Evolutionary conservation across 2,113 vertebrate genomes (phyloP).

Genomic region (Manacus vitellinus): DNA sequence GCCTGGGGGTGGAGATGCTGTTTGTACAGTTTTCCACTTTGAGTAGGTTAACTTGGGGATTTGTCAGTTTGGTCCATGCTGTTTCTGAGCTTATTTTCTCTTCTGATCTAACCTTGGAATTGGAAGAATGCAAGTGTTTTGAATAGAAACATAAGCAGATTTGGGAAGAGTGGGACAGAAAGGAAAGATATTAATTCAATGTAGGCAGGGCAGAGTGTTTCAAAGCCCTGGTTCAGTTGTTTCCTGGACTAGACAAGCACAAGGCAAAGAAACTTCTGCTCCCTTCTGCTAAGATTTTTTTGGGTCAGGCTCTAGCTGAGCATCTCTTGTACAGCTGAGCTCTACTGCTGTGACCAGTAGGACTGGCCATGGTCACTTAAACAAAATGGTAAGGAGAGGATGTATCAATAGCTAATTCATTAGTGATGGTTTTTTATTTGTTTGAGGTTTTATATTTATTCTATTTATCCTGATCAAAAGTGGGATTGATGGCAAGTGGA

Average conservation of each 20-base stretch:
- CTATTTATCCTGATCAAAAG: not conserved
- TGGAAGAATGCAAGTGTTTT: not conserved
- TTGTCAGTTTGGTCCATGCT: not conserved
- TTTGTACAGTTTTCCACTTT: not conserved
- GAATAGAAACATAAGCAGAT: not conserved
- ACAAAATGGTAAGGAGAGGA: not conserved
- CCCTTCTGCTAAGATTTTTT: not conserved
- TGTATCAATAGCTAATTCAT: not conserved
- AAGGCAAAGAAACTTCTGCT: not conserved
- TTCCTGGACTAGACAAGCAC: not conserved
- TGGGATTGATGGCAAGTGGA: not conserved
- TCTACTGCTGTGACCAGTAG: not conserved
- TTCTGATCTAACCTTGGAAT: not conserved
- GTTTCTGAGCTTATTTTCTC: not conserved
- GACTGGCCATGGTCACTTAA: not conserved
- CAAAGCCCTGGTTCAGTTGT: not conserved
- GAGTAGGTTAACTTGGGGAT: not conserved
- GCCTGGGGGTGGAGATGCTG: not conserved
- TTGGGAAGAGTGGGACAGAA: not conserved
- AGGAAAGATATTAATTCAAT: not conserved
- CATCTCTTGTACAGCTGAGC: not conserved
- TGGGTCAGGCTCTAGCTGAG: not conserved
- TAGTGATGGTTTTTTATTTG: not conserved
- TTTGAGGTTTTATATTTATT: not conserved
- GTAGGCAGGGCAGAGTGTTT: not conserved